Evolutionary conservation across 2,113 vertebrate genomes (phyloP).

Genomic region (Mesembrinibis cayennensis): DNA sequence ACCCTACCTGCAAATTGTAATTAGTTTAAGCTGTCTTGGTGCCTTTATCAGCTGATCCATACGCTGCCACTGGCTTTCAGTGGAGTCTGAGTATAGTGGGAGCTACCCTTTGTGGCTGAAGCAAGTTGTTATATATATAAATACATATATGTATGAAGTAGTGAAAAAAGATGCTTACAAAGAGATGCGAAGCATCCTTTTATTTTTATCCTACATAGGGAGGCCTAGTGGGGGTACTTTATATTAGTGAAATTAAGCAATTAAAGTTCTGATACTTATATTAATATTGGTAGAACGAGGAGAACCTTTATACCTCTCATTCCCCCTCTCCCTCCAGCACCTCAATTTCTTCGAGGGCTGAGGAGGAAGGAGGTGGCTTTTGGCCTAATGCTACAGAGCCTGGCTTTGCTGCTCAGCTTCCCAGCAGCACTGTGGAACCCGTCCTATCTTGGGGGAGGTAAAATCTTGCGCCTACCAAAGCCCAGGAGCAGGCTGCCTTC

Average conservation of each 20-base stretch:
- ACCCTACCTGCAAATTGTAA: constrained; percentile 9
- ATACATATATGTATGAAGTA: fast-evolving
- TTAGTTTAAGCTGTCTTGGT: constrained; percentile 5
- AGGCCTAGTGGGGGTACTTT: neutral
- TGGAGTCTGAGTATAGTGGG: neutral
- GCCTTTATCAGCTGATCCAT: neutral
- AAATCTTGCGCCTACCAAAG: neutral
- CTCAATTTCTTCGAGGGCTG: neutral
- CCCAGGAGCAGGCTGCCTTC: neutral
- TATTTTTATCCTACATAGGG: fast-evolving
- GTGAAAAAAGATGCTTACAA: neutral
- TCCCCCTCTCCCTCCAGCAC: neutral
- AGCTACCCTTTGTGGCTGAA: neutral
- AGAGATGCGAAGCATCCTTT: neutral
- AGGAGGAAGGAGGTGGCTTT: neutral
- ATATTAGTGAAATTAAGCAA: neutral
- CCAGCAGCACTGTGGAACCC: neutral
- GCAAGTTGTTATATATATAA: neutral
- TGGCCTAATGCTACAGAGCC: neutral
- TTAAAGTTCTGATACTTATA: neutral
- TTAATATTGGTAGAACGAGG: neutral
- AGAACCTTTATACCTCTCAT: neutral
- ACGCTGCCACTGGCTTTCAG: neutral
- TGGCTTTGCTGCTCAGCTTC: neutral
- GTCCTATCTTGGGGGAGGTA: neutral